Conservation (phyloP, 1,140 invertebrate species). For the Trissolcus basalis region DNA sequence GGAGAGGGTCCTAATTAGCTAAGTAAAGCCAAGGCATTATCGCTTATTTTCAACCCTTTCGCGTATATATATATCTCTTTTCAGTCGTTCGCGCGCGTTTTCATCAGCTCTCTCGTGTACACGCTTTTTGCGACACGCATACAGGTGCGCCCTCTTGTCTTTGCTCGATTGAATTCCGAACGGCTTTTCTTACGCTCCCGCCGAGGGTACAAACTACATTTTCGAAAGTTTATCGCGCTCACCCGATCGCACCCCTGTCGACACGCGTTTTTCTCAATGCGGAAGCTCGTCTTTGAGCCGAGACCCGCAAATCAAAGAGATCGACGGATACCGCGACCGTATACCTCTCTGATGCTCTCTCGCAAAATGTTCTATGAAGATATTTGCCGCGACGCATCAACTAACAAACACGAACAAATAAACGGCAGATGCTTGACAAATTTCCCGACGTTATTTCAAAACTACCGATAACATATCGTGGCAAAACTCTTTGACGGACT, state of each 20-base stretch:
- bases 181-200: conserved; percentile 23
- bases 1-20: conserved; percentile 73
- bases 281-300: conserved; percentile 27
- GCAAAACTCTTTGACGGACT: conserved; percentile 7
- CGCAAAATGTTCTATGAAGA: too few species aligned
- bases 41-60: conserved; percentile 73
- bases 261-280: conserved; percentile 22
- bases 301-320: conserved; percentile 47
- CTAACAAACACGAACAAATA: not conserved
- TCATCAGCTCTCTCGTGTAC: not conserved
- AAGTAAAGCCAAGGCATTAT: conserved; percentile 76
- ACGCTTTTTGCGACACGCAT: not conserved
- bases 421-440: conserved; percentile 2
- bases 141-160: conserved; percentile 24
- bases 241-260: conserved; percentile 20
- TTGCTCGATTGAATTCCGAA: conserved; percentile 51
- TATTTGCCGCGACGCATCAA: too few species aligned
- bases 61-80: conserved; percentile 14
- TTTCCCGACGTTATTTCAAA: conserved; percentile 21
- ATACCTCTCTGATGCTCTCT: too few species aligned
- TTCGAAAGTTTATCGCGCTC: conserved; percentile 40
- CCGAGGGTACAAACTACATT: conserved; percentile 9
- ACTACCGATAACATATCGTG: not conserved
- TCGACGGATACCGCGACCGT: conserved; percentile 1
- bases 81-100: conserved; percentile 30